Evolutionary conservation across 2,797 vertebrate genomes (phyloP).

Genomic region (Dallia pectoralis): DNA sequence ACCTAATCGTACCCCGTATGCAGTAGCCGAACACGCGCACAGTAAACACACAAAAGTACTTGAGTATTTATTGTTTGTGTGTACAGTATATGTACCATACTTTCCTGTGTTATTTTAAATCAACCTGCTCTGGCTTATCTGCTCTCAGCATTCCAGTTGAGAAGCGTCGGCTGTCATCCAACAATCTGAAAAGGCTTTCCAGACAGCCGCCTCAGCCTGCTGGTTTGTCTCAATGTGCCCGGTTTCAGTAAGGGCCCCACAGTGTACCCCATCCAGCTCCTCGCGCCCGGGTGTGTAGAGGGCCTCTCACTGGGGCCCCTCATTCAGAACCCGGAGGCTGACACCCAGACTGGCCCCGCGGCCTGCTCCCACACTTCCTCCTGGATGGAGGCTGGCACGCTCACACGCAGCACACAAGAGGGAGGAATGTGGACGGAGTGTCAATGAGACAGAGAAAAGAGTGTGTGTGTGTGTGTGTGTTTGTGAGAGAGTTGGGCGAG

Average conservation of each 20-base stretch:
- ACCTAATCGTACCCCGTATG: too few relatives aligned
- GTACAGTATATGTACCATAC: too few relatives aligned
- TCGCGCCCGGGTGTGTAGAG: slow-evolving; percentile 18
- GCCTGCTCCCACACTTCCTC: slow-evolving; percentile 38
- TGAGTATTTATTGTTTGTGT: too few relatives aligned
- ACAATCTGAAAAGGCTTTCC: slow-evolving; percentile 25
- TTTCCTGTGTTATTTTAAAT: too few relatives aligned
- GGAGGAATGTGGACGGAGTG: slow-evolving; percentile 3
- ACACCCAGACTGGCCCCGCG: slow-evolving; percentile 13
- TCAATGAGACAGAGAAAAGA: background rate
- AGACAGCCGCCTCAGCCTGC: background rate
- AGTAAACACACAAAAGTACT: too few relatives aligned
- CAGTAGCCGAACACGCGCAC: too few relatives aligned
- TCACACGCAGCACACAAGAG: slow-evolving; percentile 14
- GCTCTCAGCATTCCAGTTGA: background rate
- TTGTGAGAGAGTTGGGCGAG: background rate
- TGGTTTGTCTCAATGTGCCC: slow-evolving; percentile 15
- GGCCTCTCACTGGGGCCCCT: slow-evolving; percentile 16
- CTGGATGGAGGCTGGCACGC: slow-evolving; percentile 21
- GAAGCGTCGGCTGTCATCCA: slow-evolving; percentile 7
- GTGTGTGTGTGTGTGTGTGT: background rate
- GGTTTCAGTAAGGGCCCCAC: too few relatives aligned
- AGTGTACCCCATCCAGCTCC: slow-evolving; percentile 4
- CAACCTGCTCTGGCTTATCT: too few relatives aligned
- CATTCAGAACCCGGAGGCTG: slow-evolving; percentile 16